Base-by-base conservation (phyloP, 2,888 invertebrate species). In the Sussaba pulchella region DNA sequence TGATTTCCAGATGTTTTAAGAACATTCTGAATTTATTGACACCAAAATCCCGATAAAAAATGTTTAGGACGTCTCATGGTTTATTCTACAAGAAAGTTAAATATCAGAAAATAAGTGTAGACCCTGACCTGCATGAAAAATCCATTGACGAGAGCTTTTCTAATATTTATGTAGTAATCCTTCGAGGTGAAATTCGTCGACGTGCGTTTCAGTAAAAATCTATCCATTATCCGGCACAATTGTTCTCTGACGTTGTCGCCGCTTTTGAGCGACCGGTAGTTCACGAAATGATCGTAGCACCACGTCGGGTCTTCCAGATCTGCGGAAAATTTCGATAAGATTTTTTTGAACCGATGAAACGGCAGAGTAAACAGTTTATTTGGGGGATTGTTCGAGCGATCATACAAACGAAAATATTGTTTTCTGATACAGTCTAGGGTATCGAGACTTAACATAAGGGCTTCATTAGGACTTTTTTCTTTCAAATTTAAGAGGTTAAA, bases 231-330 rank as follows among this genome's bases (percentile, higher is more conserved):
- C 87, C 99, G 94, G 45, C 98, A 98, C 89, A 99, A 94, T 90
- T 99, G 99, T 88, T 98, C 97, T 2, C 99, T 94, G 8, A 99
- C 99, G 92, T 99, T 99, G 93, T 99, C 99, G 0, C 99, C 99
- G 43, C 98, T 99, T 93, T 99, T 99, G 80, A 99, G 94, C 0
- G 99, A 99, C 84, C 99, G 96, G 93, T 98, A 99, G 94, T 99
- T 99, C 85, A 99, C 97, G 92, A 99, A 99, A 93, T 99, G 99
- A 91, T 99, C 99, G 90, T 99, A 99, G 92, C 99, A 99, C 99
- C 99, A 99, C 92, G 99, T 98, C 0, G 98, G 97, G 93, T 99
- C 99, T 93, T 99, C 99, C 93, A 97, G 96, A 92, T 98, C 99
- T 99, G 91, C n/a, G 92, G 5, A 17, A 36, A 59, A 52, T 52